Percentiles rank a stretch among this genome's conserved stretches.
Conservation (phyloP, 1,140 invertebrate genomes). For the Teleopsis dalmanni region DNA sequence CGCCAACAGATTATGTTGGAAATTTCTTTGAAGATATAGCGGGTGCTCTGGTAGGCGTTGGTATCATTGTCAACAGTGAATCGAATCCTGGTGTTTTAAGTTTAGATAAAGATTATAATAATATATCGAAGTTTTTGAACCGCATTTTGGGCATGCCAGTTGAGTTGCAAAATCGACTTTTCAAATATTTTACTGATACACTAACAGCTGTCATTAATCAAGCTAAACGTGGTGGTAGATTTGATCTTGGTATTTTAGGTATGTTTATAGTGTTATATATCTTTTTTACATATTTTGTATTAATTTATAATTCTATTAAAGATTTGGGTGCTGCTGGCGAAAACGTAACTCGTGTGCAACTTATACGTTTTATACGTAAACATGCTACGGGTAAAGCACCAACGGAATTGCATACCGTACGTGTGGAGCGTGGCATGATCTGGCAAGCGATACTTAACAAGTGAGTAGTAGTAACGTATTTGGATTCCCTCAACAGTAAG, state of each 20-base stretch:
- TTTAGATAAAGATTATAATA: conserved; percentile 93
- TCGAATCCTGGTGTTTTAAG: conserved; percentile 66
- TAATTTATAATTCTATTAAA: conserved; percentile 28
- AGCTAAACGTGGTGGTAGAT: conserved; percentile 70
- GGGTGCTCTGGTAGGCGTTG: conserved; percentile 84
- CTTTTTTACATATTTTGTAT: conserved; percentile 9
- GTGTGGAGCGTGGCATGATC: conserved; percentile 84
- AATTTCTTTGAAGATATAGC: conserved; percentile 94
- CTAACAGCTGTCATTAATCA: conserved; percentile 77
- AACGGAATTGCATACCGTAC: conserved; percentile 84
- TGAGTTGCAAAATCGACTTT: conserved; percentile 90
- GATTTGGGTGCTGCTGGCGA: conserved; percentile 86
- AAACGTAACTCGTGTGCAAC: conserved; percentile 68
- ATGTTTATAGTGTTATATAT: conserved; percentile 16
- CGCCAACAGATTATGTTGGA: conserved; percentile 82
- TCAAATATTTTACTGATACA: conserved; percentile 96
- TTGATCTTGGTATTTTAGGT: conserved; percentile 82
- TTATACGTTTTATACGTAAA: conserved; percentile 72
- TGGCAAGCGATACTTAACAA: conserved; percentile 84
- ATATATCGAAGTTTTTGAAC: conserved; percentile 98
- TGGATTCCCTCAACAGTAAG: conserved; percentile 2
- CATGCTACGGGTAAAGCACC: conserved; percentile 84
- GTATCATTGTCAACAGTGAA: conserved; percentile 81
- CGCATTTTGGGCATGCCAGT: conserved; percentile 96
- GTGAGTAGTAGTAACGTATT: conserved; percentile 36